phyloP scores from a whole-genome alignment of 2,888 invertebrate genomes.

The Dastarcus helophoroides region DNA sequence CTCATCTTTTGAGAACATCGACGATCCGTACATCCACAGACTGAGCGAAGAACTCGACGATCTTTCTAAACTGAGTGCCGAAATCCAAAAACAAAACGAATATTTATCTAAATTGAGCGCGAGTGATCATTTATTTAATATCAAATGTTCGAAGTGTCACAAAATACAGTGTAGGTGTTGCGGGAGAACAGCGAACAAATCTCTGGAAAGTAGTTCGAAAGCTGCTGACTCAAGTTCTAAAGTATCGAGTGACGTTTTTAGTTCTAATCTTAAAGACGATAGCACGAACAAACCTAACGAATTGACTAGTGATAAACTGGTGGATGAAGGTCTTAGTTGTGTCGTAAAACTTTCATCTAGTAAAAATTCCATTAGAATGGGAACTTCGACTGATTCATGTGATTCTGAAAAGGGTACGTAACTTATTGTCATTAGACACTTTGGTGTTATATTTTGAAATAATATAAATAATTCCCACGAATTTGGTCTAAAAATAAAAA shows the following conservation, averaged over 20 bases:
- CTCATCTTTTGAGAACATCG: slow-evolving; percentile 44
- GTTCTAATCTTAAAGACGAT: slow-evolving; percentile 10
- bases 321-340: no score
- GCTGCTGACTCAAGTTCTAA: no score
- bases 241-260: neutral
- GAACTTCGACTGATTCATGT: slow-evolving; percentile 31
- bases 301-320: slow-evolving; percentile 32
- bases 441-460: neutral
- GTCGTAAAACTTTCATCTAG: slow-evolving; percentile 28
- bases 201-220: slow-evolving; percentile 2
- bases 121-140: slow-evolving; percentile 30
- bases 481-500: no score
- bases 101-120: slow-evolving; percentile 45
- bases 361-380: slow-evolving; percentile 22
- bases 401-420: slow-evolving; percentile 31
- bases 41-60: slow-evolving; percentile 48
- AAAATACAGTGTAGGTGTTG: slow-evolving; percentile 35
- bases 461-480: no score
- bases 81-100: slow-evolving; percentile 47
- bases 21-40: slow-evolving; percentile 50
- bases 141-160: slow-evolving; percentile 39
- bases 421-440: neutral
- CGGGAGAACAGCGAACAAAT: slow-evolving; percentile 9
- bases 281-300: slow-evolving; percentile 15
- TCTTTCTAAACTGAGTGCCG: slow-evolving; percentile 45